These are phyloP conservation scores for Bombus confusus DNA, from an alignment of 1,140 invertebrate genomes.

Conservation along the genomic window DNA sequence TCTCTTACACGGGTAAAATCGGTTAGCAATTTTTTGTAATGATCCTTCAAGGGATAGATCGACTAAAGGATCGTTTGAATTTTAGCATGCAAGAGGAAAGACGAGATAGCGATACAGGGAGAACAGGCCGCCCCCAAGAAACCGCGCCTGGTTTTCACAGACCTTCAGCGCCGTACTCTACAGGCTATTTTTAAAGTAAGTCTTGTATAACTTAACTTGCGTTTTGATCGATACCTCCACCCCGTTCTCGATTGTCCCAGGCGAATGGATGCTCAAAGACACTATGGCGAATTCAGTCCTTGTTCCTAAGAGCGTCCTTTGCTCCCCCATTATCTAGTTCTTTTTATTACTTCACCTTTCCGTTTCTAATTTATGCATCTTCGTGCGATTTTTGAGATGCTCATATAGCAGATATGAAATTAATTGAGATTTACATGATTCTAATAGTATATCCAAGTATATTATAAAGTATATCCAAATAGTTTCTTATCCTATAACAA, in stretches of 20 bases:
- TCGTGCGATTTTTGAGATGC: too few relatives aligned
- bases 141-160: conserved; percentile 99
- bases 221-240: conserved; percentile 61
- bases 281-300: background rate
- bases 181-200: conserved; percentile 99
- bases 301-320: too few relatives aligned
- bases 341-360: too few relatives aligned
- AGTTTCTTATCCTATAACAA: background rate
- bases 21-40: background rate
- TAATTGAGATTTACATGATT: too few relatives aligned
- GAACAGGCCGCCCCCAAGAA: conserved; percentile 97
- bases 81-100: conserved; percentile 98
- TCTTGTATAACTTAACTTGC: conserved; percentile 57
- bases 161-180: conserved; percentile 99
- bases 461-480: too few relatives aligned
- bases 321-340: too few relatives aligned
- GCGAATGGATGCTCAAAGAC: background rate
- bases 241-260: conserved; percentile 20
- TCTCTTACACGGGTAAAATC: background rate
- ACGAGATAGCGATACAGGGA: conserved; percentile 91
- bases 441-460: too few relatives aligned
- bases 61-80: conserved; percentile 60
- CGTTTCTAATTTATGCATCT: background rate
- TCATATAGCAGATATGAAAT: too few relatives aligned
- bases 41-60: background rate